These are phyloP conservation scores for Panagrolaimus sp. DNA, from an alignment of 1,140 invertebrate species.

Conservation along the genomic window DNA sequence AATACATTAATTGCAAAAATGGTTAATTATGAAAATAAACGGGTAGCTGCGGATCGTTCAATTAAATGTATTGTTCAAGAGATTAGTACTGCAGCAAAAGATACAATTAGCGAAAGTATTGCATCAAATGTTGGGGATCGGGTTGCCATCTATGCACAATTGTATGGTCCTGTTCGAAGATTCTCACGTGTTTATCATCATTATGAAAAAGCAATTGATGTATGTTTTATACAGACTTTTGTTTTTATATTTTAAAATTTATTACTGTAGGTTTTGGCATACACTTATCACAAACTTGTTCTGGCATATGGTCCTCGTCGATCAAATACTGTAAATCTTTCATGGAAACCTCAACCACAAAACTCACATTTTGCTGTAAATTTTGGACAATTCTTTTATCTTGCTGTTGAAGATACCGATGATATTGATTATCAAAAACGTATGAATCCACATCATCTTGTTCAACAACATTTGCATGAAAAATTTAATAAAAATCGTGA, in stretches of 20 bases:
- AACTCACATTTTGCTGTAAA: not conserved
- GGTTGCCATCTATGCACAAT: not conserved
- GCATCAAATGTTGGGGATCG: not conserved
- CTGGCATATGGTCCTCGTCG: conserved; percentile 8
- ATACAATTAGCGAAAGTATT: not conserved
- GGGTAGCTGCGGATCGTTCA: not conserved
- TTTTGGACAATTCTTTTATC: not conserved
- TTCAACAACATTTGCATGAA: not conserved
- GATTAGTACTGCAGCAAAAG: not conserved
- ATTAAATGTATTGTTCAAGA: not conserved
- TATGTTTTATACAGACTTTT: not conserved
- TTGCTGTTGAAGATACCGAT: not conserved
- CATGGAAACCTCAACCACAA: not conserved
- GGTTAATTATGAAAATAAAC: conserved; percentile 1
- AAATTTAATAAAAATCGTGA: conserved; percentile 7
- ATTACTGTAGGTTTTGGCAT: not conserved
- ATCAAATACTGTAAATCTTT: not conserved
- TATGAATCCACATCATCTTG: not conserved
- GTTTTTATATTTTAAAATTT: not conserved
- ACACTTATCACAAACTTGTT: not conserved
- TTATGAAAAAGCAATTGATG: conserved; percentile 5
- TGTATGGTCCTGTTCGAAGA: not conserved
- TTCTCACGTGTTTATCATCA: not conserved
- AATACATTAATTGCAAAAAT: not conserved
- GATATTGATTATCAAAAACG: not conserved